These are phyloP conservation scores for Hemiprocne comata DNA, from an alignment of 2,113 vertebrate species.

Conservation along the genomic window DNA sequence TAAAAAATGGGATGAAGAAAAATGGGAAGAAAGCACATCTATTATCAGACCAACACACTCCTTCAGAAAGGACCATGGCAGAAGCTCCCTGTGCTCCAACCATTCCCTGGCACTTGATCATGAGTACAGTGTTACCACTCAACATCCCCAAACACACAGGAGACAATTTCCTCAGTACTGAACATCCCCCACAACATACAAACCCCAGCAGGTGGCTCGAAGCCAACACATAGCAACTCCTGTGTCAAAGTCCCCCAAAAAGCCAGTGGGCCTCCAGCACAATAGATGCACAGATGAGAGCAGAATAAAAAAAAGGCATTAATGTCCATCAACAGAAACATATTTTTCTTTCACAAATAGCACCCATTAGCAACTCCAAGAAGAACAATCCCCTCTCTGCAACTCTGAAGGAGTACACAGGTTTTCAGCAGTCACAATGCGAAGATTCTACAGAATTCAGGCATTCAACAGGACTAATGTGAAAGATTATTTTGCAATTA, in stretches of 20 bases:
- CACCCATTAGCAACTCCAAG: background rate
- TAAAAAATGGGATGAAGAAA: background rate
- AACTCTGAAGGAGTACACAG: background rate
- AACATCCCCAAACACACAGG: background rate
- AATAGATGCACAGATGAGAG: background rate
- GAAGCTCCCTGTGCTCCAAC: background rate
- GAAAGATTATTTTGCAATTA: slow-evolving; percentile 53
- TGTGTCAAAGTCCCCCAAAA: background rate
- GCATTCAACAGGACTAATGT: slow-evolving; percentile 27
- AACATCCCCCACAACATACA: accelerated
- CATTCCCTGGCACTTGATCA: background rate
- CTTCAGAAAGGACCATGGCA: background rate
- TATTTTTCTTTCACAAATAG: background rate
- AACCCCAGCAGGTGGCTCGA: accelerated
- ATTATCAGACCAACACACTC: accelerated
- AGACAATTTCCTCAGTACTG: accelerated
- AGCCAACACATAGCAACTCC: background rate
- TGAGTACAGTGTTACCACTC: background rate
- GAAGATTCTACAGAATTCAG: background rate
- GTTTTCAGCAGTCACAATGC: background rate
- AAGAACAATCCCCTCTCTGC: background rate
- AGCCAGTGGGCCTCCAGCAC: background rate
- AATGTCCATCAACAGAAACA: background rate
- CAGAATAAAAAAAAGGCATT: background rate
- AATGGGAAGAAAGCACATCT: background rate